These are phyloP conservation scores for Myotis lucifugus DNA, from an alignment of 2,113 vertebrate genomes.

Conservation along the genomic window DNA sequence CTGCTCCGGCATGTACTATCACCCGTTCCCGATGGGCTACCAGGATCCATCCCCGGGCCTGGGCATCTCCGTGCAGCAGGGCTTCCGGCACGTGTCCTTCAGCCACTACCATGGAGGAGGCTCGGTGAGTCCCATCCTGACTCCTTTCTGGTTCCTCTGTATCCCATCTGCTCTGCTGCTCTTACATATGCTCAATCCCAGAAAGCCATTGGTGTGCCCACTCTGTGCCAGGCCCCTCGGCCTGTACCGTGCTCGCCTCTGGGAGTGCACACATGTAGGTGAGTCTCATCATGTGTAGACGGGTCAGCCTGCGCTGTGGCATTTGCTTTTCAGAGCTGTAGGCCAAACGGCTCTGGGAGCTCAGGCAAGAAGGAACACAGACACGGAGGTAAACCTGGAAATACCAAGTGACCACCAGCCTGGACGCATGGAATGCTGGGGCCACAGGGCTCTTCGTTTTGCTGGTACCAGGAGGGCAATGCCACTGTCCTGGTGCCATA, in stretches of 20 bases:
- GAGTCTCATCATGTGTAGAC: not conserved
- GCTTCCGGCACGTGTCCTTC: conserved; percentile 77
- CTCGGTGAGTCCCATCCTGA: conserved; percentile 58
- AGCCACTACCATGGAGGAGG: conserved; percentile 34
- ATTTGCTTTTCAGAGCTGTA: not conserved
- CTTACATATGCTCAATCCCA: not conserved
- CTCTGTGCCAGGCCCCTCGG: not conserved
- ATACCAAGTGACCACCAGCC: not conserved
- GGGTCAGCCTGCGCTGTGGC: not conserved
- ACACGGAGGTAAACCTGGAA: not conserved
- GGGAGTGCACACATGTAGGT: not conserved
- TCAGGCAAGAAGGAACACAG: not conserved
- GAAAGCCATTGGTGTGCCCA: not conserved
- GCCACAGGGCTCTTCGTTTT: not conserved
- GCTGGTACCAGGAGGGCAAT: not conserved
- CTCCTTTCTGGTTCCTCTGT: not conserved
- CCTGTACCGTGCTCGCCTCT: not conserved
- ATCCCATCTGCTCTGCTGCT: not conserved
- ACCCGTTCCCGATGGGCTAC: conserved; percentile 80
- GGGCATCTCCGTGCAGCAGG: conserved; percentile 78
- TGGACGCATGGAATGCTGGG: not conserved
- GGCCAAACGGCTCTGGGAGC: not conserved
- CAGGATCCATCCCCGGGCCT: conserved; percentile 64
- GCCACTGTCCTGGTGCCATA: not conserved
- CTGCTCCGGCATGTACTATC: conserved; percentile 79